Evolutionary conservation across 2,113 vertebrate species (phyloP).

Genomic region (Diadophis punctatus): DNA sequence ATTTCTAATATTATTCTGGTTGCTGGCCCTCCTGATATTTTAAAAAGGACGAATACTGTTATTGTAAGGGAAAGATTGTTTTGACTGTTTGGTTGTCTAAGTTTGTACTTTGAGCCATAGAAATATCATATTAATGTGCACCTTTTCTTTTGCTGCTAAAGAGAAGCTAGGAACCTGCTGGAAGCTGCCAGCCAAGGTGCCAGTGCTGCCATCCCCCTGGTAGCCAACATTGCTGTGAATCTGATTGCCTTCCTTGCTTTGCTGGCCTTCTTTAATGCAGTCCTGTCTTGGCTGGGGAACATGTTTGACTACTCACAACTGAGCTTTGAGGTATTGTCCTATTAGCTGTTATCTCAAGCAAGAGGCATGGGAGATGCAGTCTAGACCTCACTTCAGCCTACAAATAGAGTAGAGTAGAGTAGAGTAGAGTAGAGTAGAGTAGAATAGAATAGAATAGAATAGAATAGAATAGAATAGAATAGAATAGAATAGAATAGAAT

Average conservation of each 20-base stretch:
- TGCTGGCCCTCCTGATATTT: neutral
- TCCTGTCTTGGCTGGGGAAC: conserved; percentile 80
- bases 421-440: too few species aligned
- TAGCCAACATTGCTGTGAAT: conserved; percentile 75
- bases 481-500: too few species aligned
- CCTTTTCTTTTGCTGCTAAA: conserved; percentile 46
- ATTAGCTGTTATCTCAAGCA: neutral
- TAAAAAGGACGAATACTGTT: neutral
- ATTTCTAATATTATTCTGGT: neutral
- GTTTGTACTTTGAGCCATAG: neutral
- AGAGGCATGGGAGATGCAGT: neutral
- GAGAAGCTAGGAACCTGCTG: conserved; percentile 75
- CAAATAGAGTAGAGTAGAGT: neutral
- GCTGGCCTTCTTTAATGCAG: conserved; percentile 75
- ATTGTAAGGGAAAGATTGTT: neutral
- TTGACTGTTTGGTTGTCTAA: neutral
- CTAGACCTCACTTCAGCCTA: neutral
- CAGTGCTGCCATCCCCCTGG: conserved; percentile 68
- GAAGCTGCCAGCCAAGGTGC: conserved; percentile 82
- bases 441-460: too few species aligned
- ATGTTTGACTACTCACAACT: conserved; percentile 82
- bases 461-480: too few species aligned
- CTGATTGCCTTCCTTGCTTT: conserved; percentile 82
- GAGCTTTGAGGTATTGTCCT: conserved; percentile 79
- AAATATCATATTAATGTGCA: conserved; percentile 27